Base-by-base conservation (phyloP, 2,888 invertebrate species). In the Lasioglossum vierecki region DNA sequence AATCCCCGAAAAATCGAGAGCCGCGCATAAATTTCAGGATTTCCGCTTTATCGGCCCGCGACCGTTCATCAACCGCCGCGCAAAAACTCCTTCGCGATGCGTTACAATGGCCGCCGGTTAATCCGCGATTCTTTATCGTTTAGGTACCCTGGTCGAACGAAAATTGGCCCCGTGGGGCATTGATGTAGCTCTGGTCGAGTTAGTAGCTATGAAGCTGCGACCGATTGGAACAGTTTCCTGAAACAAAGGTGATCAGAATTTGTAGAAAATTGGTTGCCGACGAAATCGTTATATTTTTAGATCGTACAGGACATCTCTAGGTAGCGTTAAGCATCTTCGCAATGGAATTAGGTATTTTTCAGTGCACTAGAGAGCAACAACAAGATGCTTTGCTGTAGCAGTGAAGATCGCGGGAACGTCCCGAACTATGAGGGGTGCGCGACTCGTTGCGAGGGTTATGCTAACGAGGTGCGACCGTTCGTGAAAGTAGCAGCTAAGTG, bases 381-480 rank as follows among this genome's bases (percentile, higher is more conserved):
- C 2, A 63, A 6, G 60, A 6, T 26, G 15, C 30, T 30, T 60
- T 30, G 26, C 15, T 30, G 0, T 15, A 63, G 35, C 13, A n/a
- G n/a, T 68, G 76, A 63, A 77, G 39, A 68, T 68, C 82, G 80
- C 80, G 26, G 41, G 74, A 63, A 73, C 78, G 79, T 84, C 74
- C 71, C 84, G 79, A 86, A 84, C 84, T 81, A 79, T 41, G 53
- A 76, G 74, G 78, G 66, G 77, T 77, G 79, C 41, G 70, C 68
- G 73, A 53, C 72, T 75, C 78, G 80, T 76, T 78, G 76, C 82
- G 77, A 73, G 79, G 88, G 78, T 88, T 92, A 92, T 91, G 92
- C 89, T 91, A 91, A 92, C 91, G 88, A 87, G 85, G 86, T 82
- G 86, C 82, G 88, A 83, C 78, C 84, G 83, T 84, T 87, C 81